Conservation (phyloP, 1,140 invertebrate species). For the Cephus cinctus region DNA sequence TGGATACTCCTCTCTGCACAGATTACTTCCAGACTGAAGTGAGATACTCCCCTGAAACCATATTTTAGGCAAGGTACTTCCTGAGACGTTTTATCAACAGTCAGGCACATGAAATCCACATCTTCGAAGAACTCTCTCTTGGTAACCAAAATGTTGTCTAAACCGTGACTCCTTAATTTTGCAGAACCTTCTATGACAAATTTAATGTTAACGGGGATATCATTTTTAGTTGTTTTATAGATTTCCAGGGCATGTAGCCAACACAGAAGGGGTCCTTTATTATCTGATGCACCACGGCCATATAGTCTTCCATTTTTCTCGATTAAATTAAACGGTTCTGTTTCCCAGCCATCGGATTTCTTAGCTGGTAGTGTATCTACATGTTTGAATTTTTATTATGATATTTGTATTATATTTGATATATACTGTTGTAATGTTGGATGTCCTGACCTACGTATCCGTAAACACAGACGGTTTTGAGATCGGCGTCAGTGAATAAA, state of each 20-base stretch:
- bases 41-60: slow-evolving; percentile 63
- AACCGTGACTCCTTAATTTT: slow-evolving; percentile 61
- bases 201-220: slow-evolving; percentile 67
- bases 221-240: slow-evolving; percentile 51
- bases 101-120: slow-evolving; percentile 64
- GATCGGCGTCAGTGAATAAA: slow-evolving; percentile 15
- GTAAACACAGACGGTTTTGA: slow-evolving; percentile 27
- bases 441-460: slow-evolving; percentile 21
- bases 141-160: slow-evolving; percentile 57
- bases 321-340: slow-evolving; percentile 25
- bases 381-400: slow-evolving; percentile 11
- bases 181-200: slow-evolving; percentile 69
- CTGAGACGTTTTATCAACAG: slow-evolving; percentile 69
- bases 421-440: slow-evolving; percentile 1
- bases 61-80: slow-evolving; percentile 68
- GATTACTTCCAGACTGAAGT: slow-evolving; percentile 60
- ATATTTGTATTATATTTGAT: slow-evolving; percentile 1
- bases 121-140: slow-evolving; percentile 53
- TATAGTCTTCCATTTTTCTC: slow-evolving; percentile 20
- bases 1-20: slow-evolving; percentile 23
- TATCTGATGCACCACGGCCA: slow-evolving; percentile 24
- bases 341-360: slow-evolving; percentile 19
- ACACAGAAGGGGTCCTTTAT: slow-evolving; percentile 33
- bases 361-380: slow-evolving; percentile 45
- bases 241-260: slow-evolving; percentile 49